Percentiles rank a stretch among this genome's conserved stretches.
Conservation (phyloP, 1,140 invertebrate species). For the Ceratosolen solmsi region DNA sequence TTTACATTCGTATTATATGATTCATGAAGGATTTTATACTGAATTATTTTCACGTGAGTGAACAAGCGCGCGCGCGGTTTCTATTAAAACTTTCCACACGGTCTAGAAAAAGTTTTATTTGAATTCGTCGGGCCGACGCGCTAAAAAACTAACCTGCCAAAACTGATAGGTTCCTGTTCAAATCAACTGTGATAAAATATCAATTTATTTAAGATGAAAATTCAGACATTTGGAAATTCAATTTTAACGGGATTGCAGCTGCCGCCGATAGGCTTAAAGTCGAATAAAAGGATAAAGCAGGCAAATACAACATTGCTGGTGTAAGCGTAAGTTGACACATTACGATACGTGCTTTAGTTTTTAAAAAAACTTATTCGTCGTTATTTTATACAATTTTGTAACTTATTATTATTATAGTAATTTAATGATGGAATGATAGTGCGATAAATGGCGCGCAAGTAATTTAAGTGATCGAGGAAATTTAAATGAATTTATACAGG, state of each 20-base stretch:
- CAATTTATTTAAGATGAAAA: slow-evolving; percentile 1
- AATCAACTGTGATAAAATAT: not conserved
- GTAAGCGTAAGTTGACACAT: not conserved
- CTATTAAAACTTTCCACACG: slow-evolving; percentile 6
- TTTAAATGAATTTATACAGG: too few relatives aligned
- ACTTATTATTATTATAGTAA: too few relatives aligned
- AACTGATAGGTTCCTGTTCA: not conserved
- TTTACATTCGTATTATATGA: slow-evolving; percentile 22
- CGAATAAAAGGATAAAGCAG: not conserved
- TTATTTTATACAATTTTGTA: too few relatives aligned
- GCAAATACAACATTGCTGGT: not conserved
- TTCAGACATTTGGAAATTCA: not conserved
- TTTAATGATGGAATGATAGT: too few relatives aligned
- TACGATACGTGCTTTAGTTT: not conserved
- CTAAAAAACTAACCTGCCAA: not conserved
- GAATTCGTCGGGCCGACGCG: not conserved
- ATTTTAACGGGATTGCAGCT: not conserved
- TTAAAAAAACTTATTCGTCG: not conserved
- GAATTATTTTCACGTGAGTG: slow-evolving; percentile 6
- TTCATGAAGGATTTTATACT: slow-evolving; percentile 27
- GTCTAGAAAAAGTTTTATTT: not conserved
- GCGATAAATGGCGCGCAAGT: too few relatives aligned
- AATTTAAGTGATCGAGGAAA: too few relatives aligned
- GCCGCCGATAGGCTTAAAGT: not conserved
- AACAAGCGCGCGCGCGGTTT: not conserved